Conservation (phyloP, 2,797 vertebrate genomes). For the Phrynocephalus vlangalii region DNA sequence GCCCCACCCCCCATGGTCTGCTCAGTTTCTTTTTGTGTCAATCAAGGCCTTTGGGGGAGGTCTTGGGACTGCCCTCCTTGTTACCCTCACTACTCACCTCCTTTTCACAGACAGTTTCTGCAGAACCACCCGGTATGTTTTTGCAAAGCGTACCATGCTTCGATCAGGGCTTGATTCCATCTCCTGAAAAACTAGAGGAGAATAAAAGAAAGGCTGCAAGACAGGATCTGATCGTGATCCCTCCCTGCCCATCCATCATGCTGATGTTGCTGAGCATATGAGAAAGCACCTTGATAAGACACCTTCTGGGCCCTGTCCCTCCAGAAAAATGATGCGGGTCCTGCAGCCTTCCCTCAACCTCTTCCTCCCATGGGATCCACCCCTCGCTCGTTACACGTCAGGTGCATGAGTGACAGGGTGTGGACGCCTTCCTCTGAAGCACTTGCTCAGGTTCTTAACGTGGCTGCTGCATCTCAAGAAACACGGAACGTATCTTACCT, state of each 20-base stretch:
- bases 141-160: slow-evolving; percentile 13
- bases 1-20: neutral
- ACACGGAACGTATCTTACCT: neutral
- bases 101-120: slow-evolving; percentile 33
- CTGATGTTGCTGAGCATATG: neutral
- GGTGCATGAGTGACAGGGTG: too few relatives aligned
- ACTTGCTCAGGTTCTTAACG: too few relatives aligned
- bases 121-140: slow-evolving; percentile 2
- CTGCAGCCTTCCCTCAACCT: neutral
- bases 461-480: too few relatives aligned
- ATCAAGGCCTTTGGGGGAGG: too few relatives aligned
- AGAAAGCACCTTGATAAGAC: neutral
- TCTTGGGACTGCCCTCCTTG: too few relatives aligned
- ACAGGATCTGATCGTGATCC: neutral
- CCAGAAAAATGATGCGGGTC: neutral
- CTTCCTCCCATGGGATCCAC: too few relatives aligned
- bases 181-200: slow-evolving; percentile 28
- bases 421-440: too few relatives aligned
- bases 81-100: neutral
- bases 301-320: neutral
- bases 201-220: neutral
- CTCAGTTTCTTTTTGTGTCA: too few relatives aligned
- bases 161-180: neutral
- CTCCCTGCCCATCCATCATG: neutral
- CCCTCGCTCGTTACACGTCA: too few relatives aligned